Base-by-base conservation (phyloP, 1,140 invertebrate species). In the Coenobita brevimanus region DNA sequence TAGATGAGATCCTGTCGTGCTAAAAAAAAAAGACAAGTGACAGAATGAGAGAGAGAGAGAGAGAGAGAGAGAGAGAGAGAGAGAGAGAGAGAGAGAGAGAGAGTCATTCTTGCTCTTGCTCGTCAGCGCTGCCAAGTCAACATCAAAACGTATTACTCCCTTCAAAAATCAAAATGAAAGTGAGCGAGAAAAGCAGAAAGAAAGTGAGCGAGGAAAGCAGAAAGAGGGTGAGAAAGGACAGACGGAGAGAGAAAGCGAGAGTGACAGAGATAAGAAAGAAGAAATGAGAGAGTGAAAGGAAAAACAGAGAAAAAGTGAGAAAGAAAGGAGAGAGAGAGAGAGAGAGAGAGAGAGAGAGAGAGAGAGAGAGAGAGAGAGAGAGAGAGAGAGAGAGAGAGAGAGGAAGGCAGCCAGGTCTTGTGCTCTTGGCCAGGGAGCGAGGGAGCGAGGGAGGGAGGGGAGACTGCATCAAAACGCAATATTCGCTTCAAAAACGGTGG, bases 391-490 rank as follows among this genome's bases (percentile, higher is more conserved):
- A 38, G 38, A 38, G 38, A 46, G 38, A 38, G 73, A 76, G 10
- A 21, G 24, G 3, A 13, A 71, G 24, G 64, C 2, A 27, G 67
- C 36, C 24, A 71, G 1, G 24, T 38, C 17, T 8, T 38, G 24
- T 3, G 1, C 10, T n/a, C 10, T 13, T 13, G n/a, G 54, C n/a
- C 10, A 57, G n/a, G 54, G 54, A n/a, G 54, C 54, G 54, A n/a
- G n/a, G 54, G 13, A n/a, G n/a, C 54, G 54, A 57, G 54, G n/a
- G 54, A n/a, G 10, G 54, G n/a, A 57, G 54, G 54, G 36, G n/a
- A 78, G 71, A 64, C 71, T 41, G 78, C 83, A 85, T 85, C 73
- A 85, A 84, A 85, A 85, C 83, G 83, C 73, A 85, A 85, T 85
- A 85, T 85, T 85, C 83, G 43, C 57, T 85, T 85, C 83, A 85